Conservation (phyloP, 2,113 vertebrate genomes). For the Erythrocercus mccallii region DNA sequence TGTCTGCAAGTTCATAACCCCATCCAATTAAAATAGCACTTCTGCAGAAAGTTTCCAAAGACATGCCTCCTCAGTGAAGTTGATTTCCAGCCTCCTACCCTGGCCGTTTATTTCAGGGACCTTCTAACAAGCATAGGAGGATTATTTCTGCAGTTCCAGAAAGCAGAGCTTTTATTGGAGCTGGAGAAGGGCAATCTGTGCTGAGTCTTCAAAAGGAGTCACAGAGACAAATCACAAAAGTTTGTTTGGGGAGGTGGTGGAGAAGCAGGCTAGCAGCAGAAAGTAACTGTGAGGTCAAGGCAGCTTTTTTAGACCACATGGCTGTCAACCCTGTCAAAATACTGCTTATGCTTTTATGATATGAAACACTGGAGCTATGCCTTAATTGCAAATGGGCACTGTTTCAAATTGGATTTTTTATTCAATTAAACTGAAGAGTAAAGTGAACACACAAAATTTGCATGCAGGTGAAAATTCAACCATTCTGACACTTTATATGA, state of each 20-base stretch:
- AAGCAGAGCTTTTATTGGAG: background rate
- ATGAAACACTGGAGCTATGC: background rate
- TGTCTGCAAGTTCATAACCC: background rate
- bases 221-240: background rate
- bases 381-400: background rate
- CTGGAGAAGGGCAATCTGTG: fast-evolving
- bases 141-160: background rate
- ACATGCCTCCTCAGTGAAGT: background rate
- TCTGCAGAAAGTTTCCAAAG: background rate
- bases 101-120: background rate
- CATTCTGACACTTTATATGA: background rate
- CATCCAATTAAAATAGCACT: background rate
- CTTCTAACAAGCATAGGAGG: background rate
- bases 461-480: background rate
- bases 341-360: background rate
- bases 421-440: background rate
- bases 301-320: background rate
- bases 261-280: background rate
- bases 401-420: background rate
- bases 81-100: background rate
- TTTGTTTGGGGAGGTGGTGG: background rate
- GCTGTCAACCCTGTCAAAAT: background rate
- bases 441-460: background rate
- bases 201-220: background rate
- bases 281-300: background rate